Conservation (phyloP, 1,140 invertebrate species). For the Nixonia krombeini region DNA sequence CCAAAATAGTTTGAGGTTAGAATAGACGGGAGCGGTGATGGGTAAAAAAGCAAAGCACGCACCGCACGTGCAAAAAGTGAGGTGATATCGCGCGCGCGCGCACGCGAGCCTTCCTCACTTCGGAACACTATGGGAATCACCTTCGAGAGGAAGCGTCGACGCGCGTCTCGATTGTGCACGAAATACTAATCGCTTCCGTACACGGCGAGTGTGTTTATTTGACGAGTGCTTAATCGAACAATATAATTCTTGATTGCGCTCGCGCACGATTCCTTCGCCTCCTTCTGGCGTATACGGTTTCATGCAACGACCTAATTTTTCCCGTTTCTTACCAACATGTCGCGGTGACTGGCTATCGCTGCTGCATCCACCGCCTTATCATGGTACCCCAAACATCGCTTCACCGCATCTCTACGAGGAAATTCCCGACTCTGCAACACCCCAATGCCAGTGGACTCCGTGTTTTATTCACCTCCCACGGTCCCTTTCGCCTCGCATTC, state of each 20-base stretch:
- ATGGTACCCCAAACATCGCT: neutral
- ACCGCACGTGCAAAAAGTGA: too few relatives aligned
- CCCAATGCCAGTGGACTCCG: neutral
- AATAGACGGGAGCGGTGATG: too few relatives aligned
- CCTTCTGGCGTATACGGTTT: neutral
- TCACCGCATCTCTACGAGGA: neutral
- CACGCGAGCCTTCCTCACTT: too few relatives aligned
- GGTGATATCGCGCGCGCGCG: too few relatives aligned
- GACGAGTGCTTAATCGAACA: constrained; percentile 5
- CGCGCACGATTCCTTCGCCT: constrained; percentile 2
- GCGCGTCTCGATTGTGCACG: too few relatives aligned
- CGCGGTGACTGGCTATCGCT: neutral
- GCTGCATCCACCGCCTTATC: neutral
- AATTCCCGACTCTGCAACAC: neutral
- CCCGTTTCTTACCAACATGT: constrained; percentile 10
- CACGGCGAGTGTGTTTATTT: neutral
- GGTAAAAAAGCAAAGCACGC: too few relatives aligned
- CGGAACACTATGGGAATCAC: too few relatives aligned
- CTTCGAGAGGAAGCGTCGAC: too few relatives aligned
- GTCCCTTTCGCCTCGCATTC: constrained; percentile 1
- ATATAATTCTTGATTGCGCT: neutral
- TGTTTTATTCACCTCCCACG: neutral
- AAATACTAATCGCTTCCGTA: too few relatives aligned
- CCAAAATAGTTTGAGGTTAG: too few relatives aligned
- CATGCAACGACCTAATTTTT: constrained; percentile 13